Base-by-base conservation (phyloP, 2,113 vertebrate species). In the Sminthopsis crassicaudata region DNA sequence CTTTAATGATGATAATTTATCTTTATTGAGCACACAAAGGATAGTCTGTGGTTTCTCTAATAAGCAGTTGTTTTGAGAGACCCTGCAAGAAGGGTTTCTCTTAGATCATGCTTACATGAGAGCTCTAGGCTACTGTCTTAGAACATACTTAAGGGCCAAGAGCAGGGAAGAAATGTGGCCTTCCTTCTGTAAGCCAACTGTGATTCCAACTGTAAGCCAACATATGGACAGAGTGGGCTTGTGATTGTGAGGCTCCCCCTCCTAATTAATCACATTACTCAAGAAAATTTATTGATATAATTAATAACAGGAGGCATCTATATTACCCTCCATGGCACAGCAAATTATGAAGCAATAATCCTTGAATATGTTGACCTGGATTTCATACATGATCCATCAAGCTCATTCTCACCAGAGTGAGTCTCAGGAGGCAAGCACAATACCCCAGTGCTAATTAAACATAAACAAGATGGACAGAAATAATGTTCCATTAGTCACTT, bases 281-380 rank as follows among this genome's bases (percentile, higher is more conserved):
- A 92, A 91, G 96, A 97, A 98, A 97, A 97, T 96, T 96, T 94
- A 98, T 95, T 93, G 97, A 96, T 96, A 97, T 98, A 96, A 98
- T 98, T 98, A 98, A 98, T 97, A 97, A 97, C 95, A 96, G 92
- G 0, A 96, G 92, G 97, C 97, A 96, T 95, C 97, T 97, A 46
- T 96, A 97, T 92, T 94, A 96, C 97, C 97, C 98, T 98, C 98
- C 90, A 96, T 1, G 92, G 98, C 3, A 0, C 97, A 97, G 97
- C 97, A 97, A 98, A 98, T 98, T 96, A 96, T 0, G 51, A 97
- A 94, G 97, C 97, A 96, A 96, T 23, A 96, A 91, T 76, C 54
- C 96, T 95, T 96, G 97, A 96, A 97, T 0, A 0, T 92, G 90
- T 52, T 98, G 97, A 97, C 97, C 97, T 96, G 96, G 95, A 95